These are phyloP conservation scores for Halcyon badia DNA, from an alignment of 2,797 vertebrate species.

Conservation along the genomic window DNA sequence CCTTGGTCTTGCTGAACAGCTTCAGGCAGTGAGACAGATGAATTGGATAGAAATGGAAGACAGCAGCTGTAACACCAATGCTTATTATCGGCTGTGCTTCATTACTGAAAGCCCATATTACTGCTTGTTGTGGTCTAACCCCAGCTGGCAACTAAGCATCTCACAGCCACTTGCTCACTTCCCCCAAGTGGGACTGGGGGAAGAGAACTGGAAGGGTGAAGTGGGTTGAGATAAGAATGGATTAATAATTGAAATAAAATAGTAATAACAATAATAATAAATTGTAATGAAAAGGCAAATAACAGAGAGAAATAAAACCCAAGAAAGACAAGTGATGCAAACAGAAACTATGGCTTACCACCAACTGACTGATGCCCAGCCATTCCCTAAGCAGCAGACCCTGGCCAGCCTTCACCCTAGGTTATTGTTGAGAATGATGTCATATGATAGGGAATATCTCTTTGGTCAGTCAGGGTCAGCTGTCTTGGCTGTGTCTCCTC, in stretches of 20 bases:
- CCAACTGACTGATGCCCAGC: not conserved
- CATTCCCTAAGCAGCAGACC: not conserved
- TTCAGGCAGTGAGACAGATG: slow-evolving; percentile 76
- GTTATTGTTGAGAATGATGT: not conserved
- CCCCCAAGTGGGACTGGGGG: not conserved
- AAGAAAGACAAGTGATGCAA: not conserved
- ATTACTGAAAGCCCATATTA: slow-evolving; percentile 55
- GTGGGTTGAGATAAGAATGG: not conserved
- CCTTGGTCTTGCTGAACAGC: slow-evolving; percentile 79
- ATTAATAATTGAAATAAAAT: not conserved
- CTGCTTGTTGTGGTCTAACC: not conserved
- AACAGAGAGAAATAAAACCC: not conserved
- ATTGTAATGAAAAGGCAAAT: not conserved
- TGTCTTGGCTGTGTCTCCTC: not conserved
- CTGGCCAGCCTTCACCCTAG: not conserved
- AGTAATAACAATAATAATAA: not conserved
- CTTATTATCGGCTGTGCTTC: slow-evolving; percentile 55
- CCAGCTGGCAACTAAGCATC: not conserved
- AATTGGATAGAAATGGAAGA: slow-evolving; percentile 70
- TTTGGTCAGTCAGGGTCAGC: not conserved
- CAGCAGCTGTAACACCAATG: slow-evolving; percentile 64
- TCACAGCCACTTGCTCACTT: not conserved
- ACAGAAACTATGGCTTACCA: not conserved
- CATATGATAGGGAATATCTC: not conserved
- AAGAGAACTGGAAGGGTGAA: not conserved